These are phyloP conservation scores for Phymatocera aterrima DNA, from an alignment of 2,888 invertebrate genomes.

Conservation along the genomic window DNA sequence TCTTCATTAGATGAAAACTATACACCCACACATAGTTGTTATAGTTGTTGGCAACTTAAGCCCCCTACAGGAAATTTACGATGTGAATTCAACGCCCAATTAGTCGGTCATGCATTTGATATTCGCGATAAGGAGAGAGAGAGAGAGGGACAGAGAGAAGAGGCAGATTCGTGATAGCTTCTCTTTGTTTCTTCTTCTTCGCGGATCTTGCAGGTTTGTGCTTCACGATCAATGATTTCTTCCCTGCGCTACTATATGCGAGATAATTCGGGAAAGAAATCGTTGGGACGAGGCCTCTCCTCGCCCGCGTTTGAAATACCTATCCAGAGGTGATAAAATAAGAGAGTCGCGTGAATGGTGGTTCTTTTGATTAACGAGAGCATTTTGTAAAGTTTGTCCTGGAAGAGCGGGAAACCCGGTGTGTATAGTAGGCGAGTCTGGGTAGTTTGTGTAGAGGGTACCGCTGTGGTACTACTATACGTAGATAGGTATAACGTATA, in stretches of 20 bases:
- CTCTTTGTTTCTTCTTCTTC: no score
- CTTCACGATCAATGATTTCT: no score
- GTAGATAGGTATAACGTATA: background rate
- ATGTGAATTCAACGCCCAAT: background rate
- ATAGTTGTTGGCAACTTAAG: background rate
- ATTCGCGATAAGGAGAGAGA: no score
- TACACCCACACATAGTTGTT: no score
- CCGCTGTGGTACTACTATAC: conserved; percentile 4
- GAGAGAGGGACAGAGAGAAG: no score
- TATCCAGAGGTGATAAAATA: conserved; percentile 19
- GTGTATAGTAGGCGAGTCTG: background rate
- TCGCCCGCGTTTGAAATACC: no score
- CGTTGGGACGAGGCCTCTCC: conserved; percentile 15
- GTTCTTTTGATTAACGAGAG: conserved; percentile 42
- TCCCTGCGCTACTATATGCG: no score
- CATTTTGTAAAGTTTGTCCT: conserved; percentile 28
- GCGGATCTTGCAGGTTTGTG: no score
- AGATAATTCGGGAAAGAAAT: background rate
- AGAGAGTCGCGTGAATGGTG: conserved; percentile 1
- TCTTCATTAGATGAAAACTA: conserved; percentile 66
- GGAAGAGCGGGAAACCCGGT: background rate
- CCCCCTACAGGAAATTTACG: background rate
- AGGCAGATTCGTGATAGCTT: no score
- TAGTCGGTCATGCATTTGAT: no score
- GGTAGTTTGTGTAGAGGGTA: background rate